Base-by-base conservation (phyloP, 37 sponge, comb jelly and placozoan genomes). In the Hormiphora californensis region DNA sequence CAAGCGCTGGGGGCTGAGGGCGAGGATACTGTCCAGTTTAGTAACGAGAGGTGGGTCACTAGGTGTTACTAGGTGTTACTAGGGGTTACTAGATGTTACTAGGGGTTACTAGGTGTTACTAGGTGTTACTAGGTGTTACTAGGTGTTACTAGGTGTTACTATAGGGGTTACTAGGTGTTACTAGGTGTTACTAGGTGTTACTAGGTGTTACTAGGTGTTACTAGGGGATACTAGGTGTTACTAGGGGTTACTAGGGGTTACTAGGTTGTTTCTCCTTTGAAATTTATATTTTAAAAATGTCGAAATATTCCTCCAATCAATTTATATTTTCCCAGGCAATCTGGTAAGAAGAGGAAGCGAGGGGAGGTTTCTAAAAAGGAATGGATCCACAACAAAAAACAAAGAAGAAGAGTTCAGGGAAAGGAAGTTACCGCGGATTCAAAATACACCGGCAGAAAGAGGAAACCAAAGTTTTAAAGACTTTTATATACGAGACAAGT, bases 361-460 rank as follows among this genome's bases (percentile, higher is more conserved):
- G 54, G 54, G 11, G 23, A 86, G 68, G 61, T 90, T 89, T 32
- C 87, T 90, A 19, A 27, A 92, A 35, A 98, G 93, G 91, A 98
- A 39, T 98, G 99, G 99, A 90, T 98, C 12, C 27, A 88, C 39
- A 87, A 90, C 0, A 98, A 98, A 91, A 98, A 98, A 62, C 91
- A 95, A 55, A 90, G 95, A 41, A 86, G 81, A 55, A 65, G 90
- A 40, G 69, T 55, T 36, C 94, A 95, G 57, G 99, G 99, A 62
- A 92, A 89, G 38, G 89, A 92, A 8, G 94, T 94, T 23, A 54
- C 89, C 30, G 88, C 88, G 21, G 93, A 93, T 54, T 90, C 95
- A 44, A 94, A 93, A 39, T 97, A 97, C 92, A 90, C 99, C n/a
- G 99, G 95, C 1, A 55, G 99, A 85, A 94, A 91, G 54, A 91